phyloP scores from a whole-genome alignment of 1,140 invertebrate species.

The Vollenhovia emeryi region DNA sequence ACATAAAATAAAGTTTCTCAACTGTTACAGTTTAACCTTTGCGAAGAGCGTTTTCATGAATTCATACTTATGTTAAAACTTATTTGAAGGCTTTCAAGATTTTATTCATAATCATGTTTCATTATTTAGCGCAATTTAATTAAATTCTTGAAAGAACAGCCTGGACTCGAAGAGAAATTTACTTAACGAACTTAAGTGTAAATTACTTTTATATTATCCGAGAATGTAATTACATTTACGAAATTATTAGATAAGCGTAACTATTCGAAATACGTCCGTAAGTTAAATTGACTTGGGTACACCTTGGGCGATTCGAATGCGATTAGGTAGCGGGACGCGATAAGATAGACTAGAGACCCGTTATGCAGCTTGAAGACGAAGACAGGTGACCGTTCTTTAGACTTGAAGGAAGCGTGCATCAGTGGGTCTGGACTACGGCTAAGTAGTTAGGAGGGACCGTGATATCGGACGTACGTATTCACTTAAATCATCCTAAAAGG shows the following conservation, averaged over 20 bases:
- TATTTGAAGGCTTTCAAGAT: not conserved
- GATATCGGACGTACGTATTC: slow-evolving; percentile 85
- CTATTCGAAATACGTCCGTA: not conserved
- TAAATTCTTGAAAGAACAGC: not conserved
- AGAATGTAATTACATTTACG: not conserved
- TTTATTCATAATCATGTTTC: not conserved
- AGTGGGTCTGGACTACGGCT: slow-evolving; percentile 84
- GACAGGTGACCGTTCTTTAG: slow-evolving; percentile 73
- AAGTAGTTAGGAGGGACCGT: slow-evolving; percentile 85
- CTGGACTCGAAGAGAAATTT: not conserved
- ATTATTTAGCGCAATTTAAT: not conserved
- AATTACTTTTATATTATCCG: not conserved
- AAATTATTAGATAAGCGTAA: not conserved
- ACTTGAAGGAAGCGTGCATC: slow-evolving; percentile 83
- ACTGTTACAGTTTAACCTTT: not conserved
- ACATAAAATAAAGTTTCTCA: not conserved
- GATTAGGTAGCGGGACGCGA: slow-evolving; percentile 61
- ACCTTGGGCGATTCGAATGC: slow-evolving; percentile 33
- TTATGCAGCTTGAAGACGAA: slow-evolving; percentile 81
- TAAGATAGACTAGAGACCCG: slow-evolving; percentile 84
- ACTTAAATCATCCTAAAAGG: slow-evolving; percentile 83
- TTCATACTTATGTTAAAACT: not conserved
- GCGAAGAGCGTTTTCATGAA: not conserved
- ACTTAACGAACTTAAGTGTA: not conserved
- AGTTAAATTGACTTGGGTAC: slow-evolving; percentile 13